Evolutionary conservation across 2,797 vertebrate species (phyloP).

Genomic region (Sebastes matsubarae): DNA sequence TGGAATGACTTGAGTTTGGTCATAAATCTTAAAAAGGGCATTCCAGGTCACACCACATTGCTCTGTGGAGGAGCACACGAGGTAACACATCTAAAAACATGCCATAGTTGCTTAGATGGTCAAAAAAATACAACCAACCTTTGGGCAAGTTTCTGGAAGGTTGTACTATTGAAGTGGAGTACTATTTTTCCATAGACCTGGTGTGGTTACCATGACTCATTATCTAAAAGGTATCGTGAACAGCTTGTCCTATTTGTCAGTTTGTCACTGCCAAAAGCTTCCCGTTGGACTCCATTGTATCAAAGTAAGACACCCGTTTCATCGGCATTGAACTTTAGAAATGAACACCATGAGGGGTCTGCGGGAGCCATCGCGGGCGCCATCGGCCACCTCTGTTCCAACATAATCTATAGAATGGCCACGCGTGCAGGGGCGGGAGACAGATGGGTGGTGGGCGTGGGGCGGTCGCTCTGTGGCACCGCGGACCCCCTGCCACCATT

Average conservation of each 20-base stretch:
- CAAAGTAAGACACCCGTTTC: constrained; percentile 39
- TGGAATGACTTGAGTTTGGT: not conserved
- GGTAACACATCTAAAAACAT: not conserved
- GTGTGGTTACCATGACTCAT: not conserved
- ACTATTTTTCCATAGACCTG: not conserved
- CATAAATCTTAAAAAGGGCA: constrained; percentile 39
- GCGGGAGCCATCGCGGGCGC: constrained; percentile 32
- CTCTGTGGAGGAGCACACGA: not conserved
- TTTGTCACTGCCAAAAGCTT: constrained; percentile 34
- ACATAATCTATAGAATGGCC: constrained; percentile 63
- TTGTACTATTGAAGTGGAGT: not conserved
- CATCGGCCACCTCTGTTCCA: constrained; percentile 42
- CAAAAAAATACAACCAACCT: not conserved
- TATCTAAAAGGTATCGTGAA: not conserved
- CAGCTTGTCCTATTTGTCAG: constrained; percentile 36
- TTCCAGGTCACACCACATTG: constrained; percentile 49
- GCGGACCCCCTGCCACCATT: constrained; percentile 46
- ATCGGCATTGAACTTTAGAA: constrained; percentile 60
- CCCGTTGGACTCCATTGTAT: constrained; percentile 23
- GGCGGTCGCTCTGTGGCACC: constrained; percentile 42
- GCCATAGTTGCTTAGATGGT: not conserved
- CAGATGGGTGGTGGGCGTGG: constrained; percentile 80
- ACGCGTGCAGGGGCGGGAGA: constrained; percentile 64
- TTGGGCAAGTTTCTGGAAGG: not conserved
- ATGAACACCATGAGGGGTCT: constrained; percentile 42